Evolutionary conservation across 2,888 invertebrate species (phyloP), one percentile per base, ranked within the genome.

Genomic region (Plebejus anna): DNA sequence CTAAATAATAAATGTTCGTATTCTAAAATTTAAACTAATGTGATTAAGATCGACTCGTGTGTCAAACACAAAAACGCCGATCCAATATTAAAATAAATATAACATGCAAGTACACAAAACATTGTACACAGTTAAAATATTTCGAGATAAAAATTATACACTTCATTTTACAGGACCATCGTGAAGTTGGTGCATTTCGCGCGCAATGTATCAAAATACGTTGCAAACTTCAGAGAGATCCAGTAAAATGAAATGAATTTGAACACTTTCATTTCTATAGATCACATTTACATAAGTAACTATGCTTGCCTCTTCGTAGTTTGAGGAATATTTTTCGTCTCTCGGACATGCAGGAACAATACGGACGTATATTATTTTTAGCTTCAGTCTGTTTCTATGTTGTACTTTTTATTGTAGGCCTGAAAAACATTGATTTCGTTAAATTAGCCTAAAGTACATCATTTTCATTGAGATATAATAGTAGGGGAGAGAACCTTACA

Each of bases 351-450:
- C 70, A 75, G 76, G 66, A 66, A 66, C 66, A 32, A 66, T 66
- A 36, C 6, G 66, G 47, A 42, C 42, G 72, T 72, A 72, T 13
- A 72, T 47, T 22, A 22, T 22, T 22, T 4, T 78, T 78, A 57
- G 78, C 77, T 82, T 84, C 84, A 87, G 78, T 86, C 85, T 4
- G 84, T 81, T 78, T 77, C 79, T 76, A 79, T 79, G 36, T 79
- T 78, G 57, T 83, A 82, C 79, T 87, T 89, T 77, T 82, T 85
- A 78, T 89, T 88, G 80, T 90, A 93, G 4, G 90, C 89, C 92
- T 93, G 87, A 61, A 61, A 61, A 47, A 47, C 42, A 47, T 9
- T 9, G 42, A 42, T 9, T 42, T 42, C 42, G 42, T 42, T 7
- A 1, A 42, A 42, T 42, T 38, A 38, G 38, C 9, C 2, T 42